Base-by-base conservation (phyloP, 2,888 invertebrate genomes). In the Eupithecia insigniata region DNA sequence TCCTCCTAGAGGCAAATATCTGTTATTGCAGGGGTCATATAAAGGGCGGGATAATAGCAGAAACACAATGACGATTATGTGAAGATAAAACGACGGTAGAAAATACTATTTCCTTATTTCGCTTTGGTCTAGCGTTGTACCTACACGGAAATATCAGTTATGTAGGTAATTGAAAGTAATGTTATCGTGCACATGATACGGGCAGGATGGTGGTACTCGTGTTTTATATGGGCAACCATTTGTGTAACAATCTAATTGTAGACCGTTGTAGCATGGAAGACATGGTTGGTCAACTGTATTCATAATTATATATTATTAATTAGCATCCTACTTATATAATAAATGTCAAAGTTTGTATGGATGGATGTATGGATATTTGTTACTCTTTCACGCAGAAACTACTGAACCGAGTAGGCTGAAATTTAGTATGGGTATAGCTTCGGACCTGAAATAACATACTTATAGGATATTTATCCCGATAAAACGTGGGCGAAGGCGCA, bases 21-120 rank as follows among this genome's bases (percentile, higher is more conserved):
- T 72, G 72, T 75, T 77, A 79, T 83, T 80, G 82, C 82, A 67
- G 80, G 80, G 74, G 76, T 72, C 76, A 76, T 75, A 77, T 80
- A 71, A 67, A 67, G 67, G 70, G 58, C 68, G 71, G 77, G 75
- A 76, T 78, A 77, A 78, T 72, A 72, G 73, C 75, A 70, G 71
- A 69, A 67, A 69, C 73, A 75, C 73, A 71, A 70, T 68, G 72
- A 73, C 73, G 78, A 75, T 80, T 76, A 76, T 71, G 72, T 69
- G 72, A 65, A 74, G 74, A 74, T 74, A 71, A 74, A 74, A 74
- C 71, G 74, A 32, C 69, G 71, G 69, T 74, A 71, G 67, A 74
- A 69, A 74, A 74, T 71, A 71, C 61, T 73, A 71, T 74, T 74
- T 74, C 74, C 71, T 74, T 74, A 69, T 71, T 71, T 69, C 71